These are phyloP conservation scores for Eurystomus gularis DNA, from an alignment of 2,113 vertebrate species.

Conservation along the genomic window DNA sequence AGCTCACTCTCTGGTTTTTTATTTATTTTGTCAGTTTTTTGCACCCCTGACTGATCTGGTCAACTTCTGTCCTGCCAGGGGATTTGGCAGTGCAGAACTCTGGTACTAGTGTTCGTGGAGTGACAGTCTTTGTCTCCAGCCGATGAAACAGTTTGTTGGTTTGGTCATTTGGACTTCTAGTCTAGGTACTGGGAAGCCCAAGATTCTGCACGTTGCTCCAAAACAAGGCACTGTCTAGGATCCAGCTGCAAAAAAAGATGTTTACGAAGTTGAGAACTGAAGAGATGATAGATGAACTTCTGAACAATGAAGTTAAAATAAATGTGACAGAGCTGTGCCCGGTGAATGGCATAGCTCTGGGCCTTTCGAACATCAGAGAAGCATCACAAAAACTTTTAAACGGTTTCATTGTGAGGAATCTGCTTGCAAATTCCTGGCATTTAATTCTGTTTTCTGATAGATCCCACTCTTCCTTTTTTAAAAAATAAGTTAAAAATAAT, in stretches of 20 bases:
- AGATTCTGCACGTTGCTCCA: neutral
- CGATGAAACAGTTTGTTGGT: neutral
- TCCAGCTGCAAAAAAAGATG: neutral
- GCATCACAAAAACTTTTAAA: neutral
- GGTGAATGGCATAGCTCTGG: neutral
- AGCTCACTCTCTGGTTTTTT: neutral
- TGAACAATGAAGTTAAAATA: slow-evolving; percentile 17
- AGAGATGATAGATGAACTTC: neutral
- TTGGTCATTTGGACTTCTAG: neutral
- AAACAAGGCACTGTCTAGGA: neutral
- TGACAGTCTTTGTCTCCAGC: neutral
- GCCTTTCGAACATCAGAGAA: slow-evolving; percentile 11
- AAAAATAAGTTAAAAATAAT: slow-evolving; percentile 26
- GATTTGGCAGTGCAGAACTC: neutral
- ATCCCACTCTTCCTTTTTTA: neutral
- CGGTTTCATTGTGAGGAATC: neutral
- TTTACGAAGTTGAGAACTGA: neutral
- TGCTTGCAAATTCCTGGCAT: slow-evolving; percentile 19
- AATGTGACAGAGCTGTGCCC: neutral
- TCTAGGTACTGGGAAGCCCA: neutral
- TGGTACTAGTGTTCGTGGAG: neutral
- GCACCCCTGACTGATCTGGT: neutral
- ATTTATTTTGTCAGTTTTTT: neutral
- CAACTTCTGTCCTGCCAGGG: neutral
- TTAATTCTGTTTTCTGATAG: slow-evolving; percentile 25